A percentile compares a stretch with the other conserved stretches of the same genome.
Conservation (phyloP, 2,888 invertebrate genomes). For the Platycheirus rosarum region DNA sequence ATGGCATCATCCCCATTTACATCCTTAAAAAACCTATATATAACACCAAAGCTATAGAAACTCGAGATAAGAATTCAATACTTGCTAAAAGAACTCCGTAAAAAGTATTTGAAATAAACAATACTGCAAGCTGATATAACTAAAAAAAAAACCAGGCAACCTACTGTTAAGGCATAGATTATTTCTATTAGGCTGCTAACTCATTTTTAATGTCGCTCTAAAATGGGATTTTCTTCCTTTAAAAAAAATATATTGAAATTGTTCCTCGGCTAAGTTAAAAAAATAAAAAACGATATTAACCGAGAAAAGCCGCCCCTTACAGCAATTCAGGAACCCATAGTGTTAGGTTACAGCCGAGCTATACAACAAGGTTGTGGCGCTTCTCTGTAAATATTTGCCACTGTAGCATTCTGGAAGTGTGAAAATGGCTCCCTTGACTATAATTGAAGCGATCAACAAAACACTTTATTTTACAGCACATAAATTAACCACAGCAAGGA, state of each 20-base stretch:
- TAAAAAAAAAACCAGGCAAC: too few species aligned
- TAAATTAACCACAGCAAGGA: slow-evolving; percentile 33
- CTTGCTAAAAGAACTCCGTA: too few species aligned
- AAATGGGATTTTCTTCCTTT: not conserved
- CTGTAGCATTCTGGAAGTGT: slow-evolving; percentile 13
- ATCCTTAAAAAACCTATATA: too few species aligned
- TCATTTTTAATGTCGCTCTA: slow-evolving; percentile 2
- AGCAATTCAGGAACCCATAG: slow-evolving; percentile 15
- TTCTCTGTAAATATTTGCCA: slow-evolving; percentile 5
- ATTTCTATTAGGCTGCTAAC: too few species aligned
- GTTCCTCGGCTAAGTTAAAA: not conserved
- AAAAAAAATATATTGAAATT: slow-evolving; percentile 9
- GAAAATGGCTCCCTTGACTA: slow-evolving; percentile 28
- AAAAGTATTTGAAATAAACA: too few species aligned
- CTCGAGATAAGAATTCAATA: too few species aligned
- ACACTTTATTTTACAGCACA: slow-evolving; percentile 35
- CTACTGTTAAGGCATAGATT: too few species aligned
- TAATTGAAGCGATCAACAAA: slow-evolving; percentile 36
- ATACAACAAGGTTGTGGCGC: not conserved
- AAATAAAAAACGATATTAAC: too few species aligned
- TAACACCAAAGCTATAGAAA: too few species aligned
- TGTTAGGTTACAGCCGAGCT: slow-evolving; percentile 16
- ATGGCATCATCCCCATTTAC: too few species aligned
- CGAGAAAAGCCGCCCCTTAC: too few species aligned
- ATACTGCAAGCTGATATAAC: too few species aligned